Evolutionary conservation across 1,140 invertebrate species (phyloP).

Genomic region (Drosophila miranda): DNA sequence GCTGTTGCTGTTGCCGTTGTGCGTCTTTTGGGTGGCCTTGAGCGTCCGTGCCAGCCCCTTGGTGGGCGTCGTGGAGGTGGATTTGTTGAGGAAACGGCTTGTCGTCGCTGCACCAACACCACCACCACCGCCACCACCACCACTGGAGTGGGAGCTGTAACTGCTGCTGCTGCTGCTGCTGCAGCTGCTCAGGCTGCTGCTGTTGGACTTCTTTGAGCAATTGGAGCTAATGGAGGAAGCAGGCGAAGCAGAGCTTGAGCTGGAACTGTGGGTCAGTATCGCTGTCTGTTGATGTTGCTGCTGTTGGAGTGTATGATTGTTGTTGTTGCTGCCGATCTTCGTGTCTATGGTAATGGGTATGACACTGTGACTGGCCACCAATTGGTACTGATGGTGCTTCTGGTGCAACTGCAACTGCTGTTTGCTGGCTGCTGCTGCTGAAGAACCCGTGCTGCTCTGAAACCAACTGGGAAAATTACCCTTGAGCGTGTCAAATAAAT

Average conservation of each 20-base stretch:
- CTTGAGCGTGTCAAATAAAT: conserved; percentile 94
- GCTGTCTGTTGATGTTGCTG: conserved; percentile 50
- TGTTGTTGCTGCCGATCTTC: conserved; percentile 47
- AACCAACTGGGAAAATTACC: conserved; percentile 96
- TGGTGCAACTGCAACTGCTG: conserved; percentile 38
- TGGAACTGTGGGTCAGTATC: conserved; percentile 58
- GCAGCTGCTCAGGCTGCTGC: conserved; percentile 43
- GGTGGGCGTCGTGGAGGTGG: conserved; percentile 58
- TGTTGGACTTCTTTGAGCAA: conserved; percentile 71
- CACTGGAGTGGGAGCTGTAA: conserved; percentile 28
- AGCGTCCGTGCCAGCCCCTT: conserved; percentile 60
- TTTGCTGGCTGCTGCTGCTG: conserved; percentile 59
- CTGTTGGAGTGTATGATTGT: conserved; percentile 70
- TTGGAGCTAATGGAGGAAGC: conserved; percentile 76
- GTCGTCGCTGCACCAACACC: conserved; percentile 46
- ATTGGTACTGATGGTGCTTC: conserved; percentile 67
- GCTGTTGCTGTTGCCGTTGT: conserved; percentile 20
- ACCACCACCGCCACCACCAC: conserved; percentile 17
- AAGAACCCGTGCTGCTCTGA: conserved; percentile 82
- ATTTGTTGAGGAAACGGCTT: conserved; percentile 63
- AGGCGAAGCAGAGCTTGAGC: conserved; percentile 71
- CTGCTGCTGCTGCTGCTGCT: conserved; percentile 24
- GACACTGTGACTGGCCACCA: conserved; percentile 58
- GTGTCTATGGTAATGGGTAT: conserved; percentile 76
- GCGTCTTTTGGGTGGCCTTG: conserved; percentile 68